Evolutionary conservation across 2,888 invertebrate species (phyloP), one percentile per base, ranked within the genome.

Genomic region (Ecdyonurus torrentis): DNA sequence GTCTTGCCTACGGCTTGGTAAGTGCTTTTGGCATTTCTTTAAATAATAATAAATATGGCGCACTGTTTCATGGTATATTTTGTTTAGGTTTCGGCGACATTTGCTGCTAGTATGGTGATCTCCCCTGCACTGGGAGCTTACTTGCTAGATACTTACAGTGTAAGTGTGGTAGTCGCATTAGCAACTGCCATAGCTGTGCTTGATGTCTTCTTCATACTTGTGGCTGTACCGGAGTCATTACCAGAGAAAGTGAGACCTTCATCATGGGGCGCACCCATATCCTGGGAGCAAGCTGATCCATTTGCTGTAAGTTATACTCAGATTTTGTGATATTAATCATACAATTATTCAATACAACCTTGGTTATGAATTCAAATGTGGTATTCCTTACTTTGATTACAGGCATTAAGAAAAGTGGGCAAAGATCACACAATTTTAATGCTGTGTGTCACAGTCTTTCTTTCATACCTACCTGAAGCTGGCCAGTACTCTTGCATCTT

Each of bases 401-500:
- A 81, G 79, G 87, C 92, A n/a, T 76, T 95, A 65, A 80, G 87
- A 66, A 90, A 91, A 79, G 93, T 97, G 66, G 93, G 96, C 68
- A 89, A 91, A 69, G 97, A 98, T 76, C 88, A 91, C 71, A 94
- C 96, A 67, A 94, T 99, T 72, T 81, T 98, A 71, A 89, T 98
- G 84, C 83, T 99, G 71, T 97, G 98, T 77, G 88, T 96, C 69
- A 91, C 98, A 60, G 98, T 99, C 71, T 93, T 99, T 75, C 82
- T 99, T 64, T 97, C 97, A 23, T 99, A 99, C 78, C 80, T 99
- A 70, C 98, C 99, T 1, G 99, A 99, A 78, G 91, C 91, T 53
- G 98, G 98, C 68, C 96, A 99, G 79, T 99, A 99, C 78, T 98
- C 98, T 64, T 98, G 98, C 79, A 97, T 99, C 79, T 99, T 99